These are phyloP conservation scores for Ia io DNA, from an alignment of 2,113 vertebrate genomes.

Conservation along the genomic window DNA sequence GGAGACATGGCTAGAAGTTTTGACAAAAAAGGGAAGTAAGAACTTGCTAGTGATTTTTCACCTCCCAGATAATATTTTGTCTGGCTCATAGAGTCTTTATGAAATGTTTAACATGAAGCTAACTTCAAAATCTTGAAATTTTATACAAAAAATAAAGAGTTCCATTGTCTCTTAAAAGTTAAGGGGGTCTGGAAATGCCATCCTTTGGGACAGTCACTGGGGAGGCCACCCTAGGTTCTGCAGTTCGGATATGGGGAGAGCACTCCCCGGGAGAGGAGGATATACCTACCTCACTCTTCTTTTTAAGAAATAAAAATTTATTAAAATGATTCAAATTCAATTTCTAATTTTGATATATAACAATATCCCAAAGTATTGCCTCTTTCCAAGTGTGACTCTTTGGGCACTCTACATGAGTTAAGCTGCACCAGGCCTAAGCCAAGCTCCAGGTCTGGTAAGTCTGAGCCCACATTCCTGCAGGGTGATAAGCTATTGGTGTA, in stretches of 20 bases:
- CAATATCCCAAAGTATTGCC: background rate
- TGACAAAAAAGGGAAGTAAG: background rate
- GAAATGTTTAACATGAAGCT: background rate
- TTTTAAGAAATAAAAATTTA: background rate
- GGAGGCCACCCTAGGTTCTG: background rate
- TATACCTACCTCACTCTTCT: background rate
- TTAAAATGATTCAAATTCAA: background rate
- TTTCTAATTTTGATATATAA: background rate
- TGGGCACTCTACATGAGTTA: background rate
- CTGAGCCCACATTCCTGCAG: background rate
- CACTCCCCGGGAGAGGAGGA: accelerated
- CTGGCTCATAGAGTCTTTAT: background rate
- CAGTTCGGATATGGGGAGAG: background rate
- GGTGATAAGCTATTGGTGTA: background rate
- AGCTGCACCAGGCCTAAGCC: background rate
- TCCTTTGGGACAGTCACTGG: background rate
- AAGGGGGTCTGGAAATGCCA: background rate
- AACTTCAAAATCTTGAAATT: background rate
- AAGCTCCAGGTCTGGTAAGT: background rate
- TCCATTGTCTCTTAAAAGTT: background rate
- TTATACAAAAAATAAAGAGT: background rate
- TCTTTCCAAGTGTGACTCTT: background rate
- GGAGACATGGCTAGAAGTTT: background rate
- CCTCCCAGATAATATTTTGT: background rate
- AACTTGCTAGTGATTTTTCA: background rate